Percentiles rank a stretch among this genome's conserved stretches.
These are phyloP conservation scores for Hydrocynus forskahlii DNA, from an alignment of 2,797 vertebrate genomes.

Conservation along the genomic window DNA sequence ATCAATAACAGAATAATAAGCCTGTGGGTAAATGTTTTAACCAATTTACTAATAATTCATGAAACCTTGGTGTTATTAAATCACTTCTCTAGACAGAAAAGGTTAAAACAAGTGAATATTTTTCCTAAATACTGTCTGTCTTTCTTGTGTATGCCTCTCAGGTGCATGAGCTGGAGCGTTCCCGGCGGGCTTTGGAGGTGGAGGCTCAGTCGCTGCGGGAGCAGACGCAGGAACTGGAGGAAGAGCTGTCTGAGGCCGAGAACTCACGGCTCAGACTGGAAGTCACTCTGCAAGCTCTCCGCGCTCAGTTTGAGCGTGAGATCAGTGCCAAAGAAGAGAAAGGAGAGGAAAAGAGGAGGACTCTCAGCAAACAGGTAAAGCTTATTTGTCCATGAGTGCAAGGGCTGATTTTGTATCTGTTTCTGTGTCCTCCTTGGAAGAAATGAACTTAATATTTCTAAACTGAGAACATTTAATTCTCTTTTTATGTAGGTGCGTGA, in stretches of 20 bases:
- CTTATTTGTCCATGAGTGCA: too few species aligned
- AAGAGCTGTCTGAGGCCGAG: conserved; percentile 86
- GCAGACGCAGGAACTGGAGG: conserved; percentile 90
- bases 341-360: conserved; percentile 88
- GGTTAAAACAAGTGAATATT: background rate
- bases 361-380: conserved; percentile 86
- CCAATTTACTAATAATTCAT: background rate
- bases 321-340: conserved; percentile 86
- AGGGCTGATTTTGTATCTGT: too few species aligned
- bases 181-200: conserved; percentile 82
- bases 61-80: background rate
- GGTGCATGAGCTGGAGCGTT: conserved; percentile 91
- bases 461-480: too few species aligned
- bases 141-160: conserved; percentile 53
- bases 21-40: background rate
- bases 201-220: conserved; percentile 82
- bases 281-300: conserved; percentile 90
- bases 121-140: background rate
- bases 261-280: conserved; percentile 89
- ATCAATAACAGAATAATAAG: background rate
- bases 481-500: conserved; percentile 80
- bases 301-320: conserved; percentile 90
- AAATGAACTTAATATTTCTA: too few species aligned
- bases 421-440: too few species aligned
- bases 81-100: background rate